These are phyloP conservation scores for Phanerotoma sp. DNA, from an alignment of 2,888 invertebrate species.

Conservation along the genomic window DNA sequence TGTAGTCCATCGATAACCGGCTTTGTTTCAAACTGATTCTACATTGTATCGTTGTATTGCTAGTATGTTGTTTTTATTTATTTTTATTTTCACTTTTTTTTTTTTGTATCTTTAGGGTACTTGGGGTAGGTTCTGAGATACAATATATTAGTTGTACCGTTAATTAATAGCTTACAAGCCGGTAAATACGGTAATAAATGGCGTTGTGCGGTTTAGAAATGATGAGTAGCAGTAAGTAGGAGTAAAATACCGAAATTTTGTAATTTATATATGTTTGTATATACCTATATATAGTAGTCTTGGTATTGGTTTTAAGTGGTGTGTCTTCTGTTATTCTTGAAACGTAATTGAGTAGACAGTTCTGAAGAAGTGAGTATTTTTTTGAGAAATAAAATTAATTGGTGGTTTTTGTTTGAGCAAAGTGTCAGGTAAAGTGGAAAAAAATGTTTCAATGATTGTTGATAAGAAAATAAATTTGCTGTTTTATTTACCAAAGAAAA, in stretches of 20 bases:
- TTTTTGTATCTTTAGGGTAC: constrained; percentile 27
- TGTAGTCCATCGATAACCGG: neutral
- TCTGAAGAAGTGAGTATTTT: neutral
- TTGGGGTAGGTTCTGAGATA: constrained; percentile 44
- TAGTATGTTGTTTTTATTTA: too few species aligned
- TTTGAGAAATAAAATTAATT: constrained; percentile 1
- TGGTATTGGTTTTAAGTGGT: too few species aligned
- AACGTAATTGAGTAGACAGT: too few species aligned
- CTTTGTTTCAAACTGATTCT: too few species aligned
- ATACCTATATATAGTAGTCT: too few species aligned
- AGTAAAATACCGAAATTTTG: constrained; percentile 27
- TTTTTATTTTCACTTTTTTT: constrained; percentile 8
- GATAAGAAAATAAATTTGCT: too few species aligned
- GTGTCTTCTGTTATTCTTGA: neutral
- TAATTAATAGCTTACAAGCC: constrained; percentile 47
- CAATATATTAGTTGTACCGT: constrained; percentile 33
- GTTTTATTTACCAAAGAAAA: too few species aligned
- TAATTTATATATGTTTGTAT: too few species aligned
- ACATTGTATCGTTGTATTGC: too few species aligned
- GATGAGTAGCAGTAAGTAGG: constrained; percentile 29
- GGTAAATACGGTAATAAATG: constrained; percentile 45
- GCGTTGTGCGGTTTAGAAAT: constrained; percentile 35
- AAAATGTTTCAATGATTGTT: too few species aligned
- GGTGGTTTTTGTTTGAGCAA: neutral
- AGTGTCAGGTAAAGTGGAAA: neutral